Percentiles rank a stretch among this genome's conserved stretches.
phyloP scores from a whole-genome alignment of 2,113 vertebrate species.

The Nerophis lumbriciformis region DNA sequence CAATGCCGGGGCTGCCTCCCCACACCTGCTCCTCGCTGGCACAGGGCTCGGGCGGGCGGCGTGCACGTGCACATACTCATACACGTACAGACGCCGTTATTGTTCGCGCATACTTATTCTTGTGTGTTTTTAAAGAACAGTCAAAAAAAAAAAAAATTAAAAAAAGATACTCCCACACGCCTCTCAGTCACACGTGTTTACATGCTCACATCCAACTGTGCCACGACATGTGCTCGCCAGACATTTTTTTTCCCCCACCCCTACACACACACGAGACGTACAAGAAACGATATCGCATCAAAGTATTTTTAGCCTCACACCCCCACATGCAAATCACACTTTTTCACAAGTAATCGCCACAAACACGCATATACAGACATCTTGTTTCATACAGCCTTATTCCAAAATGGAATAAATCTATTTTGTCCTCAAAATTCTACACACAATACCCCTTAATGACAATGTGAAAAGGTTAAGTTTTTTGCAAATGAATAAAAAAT shows the following conservation, averaged over 20 bases:
- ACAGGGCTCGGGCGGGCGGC: conserved; percentile 46
- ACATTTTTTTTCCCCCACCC: conserved; percentile 18
- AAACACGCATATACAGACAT: no score
- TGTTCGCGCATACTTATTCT: conserved; percentile 23
- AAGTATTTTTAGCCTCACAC: conserved; percentile 58
- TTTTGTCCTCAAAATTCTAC: no score
- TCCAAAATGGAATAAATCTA: no score
- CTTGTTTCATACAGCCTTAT: no score
- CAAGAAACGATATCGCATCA: conserved; percentile 48
- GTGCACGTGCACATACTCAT: conserved; percentile 33
- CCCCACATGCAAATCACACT: conserved; percentile 59
- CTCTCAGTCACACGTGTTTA: conserved; percentile 67
- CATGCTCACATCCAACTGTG: conserved; percentile 61
- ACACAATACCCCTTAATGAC: no score
- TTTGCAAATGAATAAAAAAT: no score
- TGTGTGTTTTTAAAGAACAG: conserved; percentile 25
- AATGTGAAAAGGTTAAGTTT: no score
- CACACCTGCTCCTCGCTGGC: conserved; percentile 79
- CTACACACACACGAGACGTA: conserved; percentile 43
- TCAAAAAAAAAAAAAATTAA: conserved; percentile 24
- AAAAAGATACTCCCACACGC: conserved; percentile 46
- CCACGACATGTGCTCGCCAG: conserved; percentile 54
- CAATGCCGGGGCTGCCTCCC: conserved; percentile 68
- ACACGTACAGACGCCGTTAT: conserved; percentile 6
- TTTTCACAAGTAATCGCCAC: conserved; percentile 46